Evolutionary conservation across 1,140 invertebrate species (phyloP).

Genomic region (Drosophila orena): DNA sequence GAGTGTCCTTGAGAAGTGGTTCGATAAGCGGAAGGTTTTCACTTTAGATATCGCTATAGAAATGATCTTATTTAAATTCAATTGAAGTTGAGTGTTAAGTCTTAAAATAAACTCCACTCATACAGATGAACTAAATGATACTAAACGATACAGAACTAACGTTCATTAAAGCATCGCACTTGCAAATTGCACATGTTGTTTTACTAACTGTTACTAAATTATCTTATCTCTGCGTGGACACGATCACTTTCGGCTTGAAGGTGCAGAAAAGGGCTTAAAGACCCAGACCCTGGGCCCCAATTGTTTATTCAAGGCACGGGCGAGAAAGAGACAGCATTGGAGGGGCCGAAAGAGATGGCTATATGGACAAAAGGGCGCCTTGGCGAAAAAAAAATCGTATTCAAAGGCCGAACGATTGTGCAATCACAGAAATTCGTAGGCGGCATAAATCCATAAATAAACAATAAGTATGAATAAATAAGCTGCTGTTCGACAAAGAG

Average conservation of each 20-base stretch:
- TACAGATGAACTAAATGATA: no score
- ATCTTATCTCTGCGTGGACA: no score
- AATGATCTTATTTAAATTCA: no score
- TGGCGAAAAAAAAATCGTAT: constrained; percentile 8
- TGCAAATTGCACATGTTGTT: no score
- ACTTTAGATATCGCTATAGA: neutral
- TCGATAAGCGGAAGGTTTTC: neutral
- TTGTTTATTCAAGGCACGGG: constrained; percentile 68
- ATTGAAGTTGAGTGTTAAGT: no score
- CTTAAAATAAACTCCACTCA: no score
- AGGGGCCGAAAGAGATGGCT: neutral
- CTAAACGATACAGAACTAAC: no score
- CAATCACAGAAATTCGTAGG: constrained; percentile 71
- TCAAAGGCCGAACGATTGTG: constrained; percentile 63
- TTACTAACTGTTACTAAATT: no score
- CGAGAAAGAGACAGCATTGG: constrained; percentile 11
- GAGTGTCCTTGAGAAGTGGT: neutral
- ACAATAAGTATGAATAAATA: constrained; percentile 64
- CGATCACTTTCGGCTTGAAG: no score
- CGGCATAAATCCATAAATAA: constrained; percentile 75
- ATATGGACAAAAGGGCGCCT: constrained; percentile 6
- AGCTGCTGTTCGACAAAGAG: constrained; percentile 36
- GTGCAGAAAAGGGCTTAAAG: constrained; percentile 25
- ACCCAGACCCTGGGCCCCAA: constrained; percentile 28
- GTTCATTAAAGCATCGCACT: no score